Conservation (phyloP, 2,797 vertebrate species). For the Chelonia mydas region DNA sequence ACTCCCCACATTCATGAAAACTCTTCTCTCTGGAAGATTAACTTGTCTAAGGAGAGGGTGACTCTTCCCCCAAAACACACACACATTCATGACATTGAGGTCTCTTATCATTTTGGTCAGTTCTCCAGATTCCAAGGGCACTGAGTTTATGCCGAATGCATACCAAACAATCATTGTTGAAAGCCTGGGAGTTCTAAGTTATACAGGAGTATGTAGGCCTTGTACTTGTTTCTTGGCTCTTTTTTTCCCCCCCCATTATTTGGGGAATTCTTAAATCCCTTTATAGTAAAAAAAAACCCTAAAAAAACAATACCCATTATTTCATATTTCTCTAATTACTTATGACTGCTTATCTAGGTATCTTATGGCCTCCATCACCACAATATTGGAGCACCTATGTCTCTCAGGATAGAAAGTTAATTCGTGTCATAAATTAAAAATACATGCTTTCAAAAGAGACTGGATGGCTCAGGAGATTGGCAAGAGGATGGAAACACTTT, state of each 20-base stretch:
- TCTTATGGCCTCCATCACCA: background rate
- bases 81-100: too few species aligned
- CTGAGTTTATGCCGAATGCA: background rate
- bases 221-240: background rate
- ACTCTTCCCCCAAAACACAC: background rate
- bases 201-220: background rate
- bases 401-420: background rate
- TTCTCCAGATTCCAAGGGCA: background rate
- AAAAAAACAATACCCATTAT: background rate
- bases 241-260: background rate
- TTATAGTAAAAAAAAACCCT: too few species aligned
- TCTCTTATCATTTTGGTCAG: background rate
- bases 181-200: background rate
- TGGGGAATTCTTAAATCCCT: background rate
- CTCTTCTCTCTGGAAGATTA: background rate
- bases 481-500: background rate
- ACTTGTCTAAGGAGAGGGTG: background rate
- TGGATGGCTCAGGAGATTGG: background rate
- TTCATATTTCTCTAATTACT: background rate
- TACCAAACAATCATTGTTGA: background rate
- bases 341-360: too few species aligned
- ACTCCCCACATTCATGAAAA: background rate
- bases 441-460: background rate
- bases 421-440: background rate
- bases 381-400: rapidly evolving